Base-by-base conservation (phyloP, 1,140 invertebrate species). In the Pseudomyrmex pallidus region DNA sequence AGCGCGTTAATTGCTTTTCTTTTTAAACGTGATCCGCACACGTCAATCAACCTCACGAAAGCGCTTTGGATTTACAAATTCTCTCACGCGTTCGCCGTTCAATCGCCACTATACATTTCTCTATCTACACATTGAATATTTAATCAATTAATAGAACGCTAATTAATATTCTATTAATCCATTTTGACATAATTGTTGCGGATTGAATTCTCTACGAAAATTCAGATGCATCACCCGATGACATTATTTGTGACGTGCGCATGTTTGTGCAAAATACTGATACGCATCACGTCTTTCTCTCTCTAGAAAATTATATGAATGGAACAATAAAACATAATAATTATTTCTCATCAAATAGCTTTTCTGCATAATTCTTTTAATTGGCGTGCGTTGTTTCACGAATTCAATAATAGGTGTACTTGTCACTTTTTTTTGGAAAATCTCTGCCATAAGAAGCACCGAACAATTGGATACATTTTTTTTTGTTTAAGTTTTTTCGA, bases 111-210 rank as follows among this genome's bases (percentile, higher is more conserved):
- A 87, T 88, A 85, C 50, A 88, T 78, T 73, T 87, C 87, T 66
- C 87, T 66, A 83, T 76, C 74, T 77, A 35, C 74, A 35, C 74
- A 68, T 88, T 88, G 77, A 87, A 88, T 87, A 83, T 85, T 83
- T 88, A 88, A 64, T 85, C 83, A 74, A 88, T 88, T 85, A 82
- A 88, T 85, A 88, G 73, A 88, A 87, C 46, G 77, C 73, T 85
- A 88, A 88, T 88, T 88, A 88, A 87, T 88, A 87, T 85, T 87
- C 86, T 87, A 88, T 88, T 85, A 85, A 85, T 88, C 76, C 83
- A 88, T 85, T 87, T 87, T 78, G 74, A 66, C 57, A 84, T 87
- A 87, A 87, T 87, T 87, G 85, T 68, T 77, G 83, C 57, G 72
- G 83, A 87, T 87, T 73, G 57, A 85, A 82, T 52, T 77, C 44